Conservation (phyloP, 2,113 vertebrate species). For the Perca fluviatilis region DNA sequence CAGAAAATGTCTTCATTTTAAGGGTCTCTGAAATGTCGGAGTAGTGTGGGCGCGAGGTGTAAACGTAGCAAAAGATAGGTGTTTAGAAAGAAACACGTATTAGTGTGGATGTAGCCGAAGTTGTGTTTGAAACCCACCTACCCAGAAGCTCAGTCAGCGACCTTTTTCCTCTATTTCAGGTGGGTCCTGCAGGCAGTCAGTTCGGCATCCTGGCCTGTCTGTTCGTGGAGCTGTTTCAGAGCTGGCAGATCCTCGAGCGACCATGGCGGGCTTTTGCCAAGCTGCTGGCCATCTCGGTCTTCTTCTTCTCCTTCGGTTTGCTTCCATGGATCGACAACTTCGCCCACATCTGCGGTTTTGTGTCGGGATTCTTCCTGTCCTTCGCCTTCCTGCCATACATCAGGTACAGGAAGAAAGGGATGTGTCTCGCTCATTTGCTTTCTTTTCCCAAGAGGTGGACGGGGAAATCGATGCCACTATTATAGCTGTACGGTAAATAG, state of each 20-base stretch:
- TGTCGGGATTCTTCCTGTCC: slow-evolving; percentile 96
- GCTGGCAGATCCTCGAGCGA: slow-evolving; percentile 97
- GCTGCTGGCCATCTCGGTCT: slow-evolving; percentile 92
- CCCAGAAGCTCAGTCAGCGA: background rate
- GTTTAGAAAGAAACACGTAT: no score
- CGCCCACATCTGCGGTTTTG: slow-evolving; percentile 94
- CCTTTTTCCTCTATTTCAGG: slow-evolving; percentile 81
- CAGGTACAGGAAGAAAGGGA: slow-evolving; percentile 76
- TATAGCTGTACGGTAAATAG: background rate
- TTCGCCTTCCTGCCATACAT: slow-evolving; percentile 99
- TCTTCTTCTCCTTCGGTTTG: slow-evolving; percentile 96
- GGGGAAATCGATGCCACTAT: background rate
- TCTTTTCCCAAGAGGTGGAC: background rate
- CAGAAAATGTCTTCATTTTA: no score
- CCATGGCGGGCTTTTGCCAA: slow-evolving; percentile 96
- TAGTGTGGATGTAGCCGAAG: no score
- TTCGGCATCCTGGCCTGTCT: slow-evolving; percentile 98
- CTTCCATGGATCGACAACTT: slow-evolving; percentile 99
- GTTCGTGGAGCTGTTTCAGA: slow-evolving; percentile 99
- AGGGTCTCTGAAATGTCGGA: no score
- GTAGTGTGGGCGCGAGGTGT: no score
- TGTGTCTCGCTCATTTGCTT: no score
- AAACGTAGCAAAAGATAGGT: no score
- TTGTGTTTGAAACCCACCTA: background rate
- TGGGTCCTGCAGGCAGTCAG: slow-evolving; percentile 97